phyloP scores from a whole-genome alignment of 2,113 vertebrate genomes.

The Python bivittatus region DNA sequence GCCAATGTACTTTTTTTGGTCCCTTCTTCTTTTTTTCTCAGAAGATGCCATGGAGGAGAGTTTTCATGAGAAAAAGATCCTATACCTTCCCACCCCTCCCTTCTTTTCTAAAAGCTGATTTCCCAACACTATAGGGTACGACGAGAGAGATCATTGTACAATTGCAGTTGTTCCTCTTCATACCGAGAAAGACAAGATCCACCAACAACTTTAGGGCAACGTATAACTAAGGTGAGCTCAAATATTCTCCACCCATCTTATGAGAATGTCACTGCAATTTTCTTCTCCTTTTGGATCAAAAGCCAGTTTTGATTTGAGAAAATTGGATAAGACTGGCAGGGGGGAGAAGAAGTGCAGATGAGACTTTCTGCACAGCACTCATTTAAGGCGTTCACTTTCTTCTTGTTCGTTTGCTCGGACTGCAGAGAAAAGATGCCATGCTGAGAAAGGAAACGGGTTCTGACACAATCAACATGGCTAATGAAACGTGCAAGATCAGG shows the following conservation, averaged over 20 bases:
- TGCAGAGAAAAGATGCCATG: background rate
- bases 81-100: too few relatives aligned
- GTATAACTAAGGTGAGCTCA: background rate
- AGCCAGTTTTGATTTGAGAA: background rate
- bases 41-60: background rate
- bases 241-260: background rate
- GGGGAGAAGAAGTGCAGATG: background rate
- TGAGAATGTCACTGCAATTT: background rate
- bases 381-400: background rate
- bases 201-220: background rate
- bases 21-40: background rate
- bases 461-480: background rate
- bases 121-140: background rate
- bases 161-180: too few relatives aligned
- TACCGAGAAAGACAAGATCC: background rate
- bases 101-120: background rate
- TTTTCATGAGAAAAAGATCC: background rate
- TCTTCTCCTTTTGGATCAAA: background rate
- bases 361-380: background rate
- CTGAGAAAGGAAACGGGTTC: background rate
- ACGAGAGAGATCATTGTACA: background rate
- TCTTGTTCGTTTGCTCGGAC: background rate
- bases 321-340: background rate
- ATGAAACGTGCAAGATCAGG: background rate
- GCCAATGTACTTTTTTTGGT: background rate